Conservation (phyloP, 2,888 invertebrate genomes). For the Podotricha telesiphe region DNA sequence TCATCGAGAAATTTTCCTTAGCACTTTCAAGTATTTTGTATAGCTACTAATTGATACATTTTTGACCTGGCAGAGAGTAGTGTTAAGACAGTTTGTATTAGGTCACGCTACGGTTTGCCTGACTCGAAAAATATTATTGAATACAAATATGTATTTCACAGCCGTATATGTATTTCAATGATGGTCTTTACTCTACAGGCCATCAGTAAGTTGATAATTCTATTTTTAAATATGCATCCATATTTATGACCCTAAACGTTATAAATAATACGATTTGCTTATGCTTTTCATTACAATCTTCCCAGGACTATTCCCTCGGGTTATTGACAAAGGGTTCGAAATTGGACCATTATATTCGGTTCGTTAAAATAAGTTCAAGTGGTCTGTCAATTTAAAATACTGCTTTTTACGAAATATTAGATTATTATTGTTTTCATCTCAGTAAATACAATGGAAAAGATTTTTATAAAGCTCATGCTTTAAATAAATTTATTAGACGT, state of each 20-base stretch:
- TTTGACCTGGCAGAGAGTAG: too few species aligned
- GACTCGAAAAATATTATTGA: too few species aligned
- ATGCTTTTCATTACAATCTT: conserved; percentile 23
- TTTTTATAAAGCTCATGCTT: too few species aligned
- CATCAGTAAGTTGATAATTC: not conserved
- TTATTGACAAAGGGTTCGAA: conserved; percentile 48
- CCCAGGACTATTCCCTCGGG: conserved; percentile 23
- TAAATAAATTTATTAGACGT: too few species aligned
- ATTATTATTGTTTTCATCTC: conserved; percentile 27
- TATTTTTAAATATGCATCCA: not conserved
- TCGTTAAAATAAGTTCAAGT: conserved; percentile 48
- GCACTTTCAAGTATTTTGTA: conserved; percentile 6
- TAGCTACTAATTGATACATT: not conserved
- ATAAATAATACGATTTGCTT: conserved; percentile 1
- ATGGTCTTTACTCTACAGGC: not conserved
- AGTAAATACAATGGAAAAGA: not conserved
- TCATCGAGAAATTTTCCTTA: conserved; percentile 31
- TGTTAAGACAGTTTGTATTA: too few species aligned
- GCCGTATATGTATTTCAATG: too few species aligned
- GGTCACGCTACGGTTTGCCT: too few species aligned
- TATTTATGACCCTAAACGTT: not conserved
- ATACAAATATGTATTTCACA: too few species aligned
- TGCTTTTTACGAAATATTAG: conserved; percentile 35
- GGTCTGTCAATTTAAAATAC: conserved; percentile 41
- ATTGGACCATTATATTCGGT: conserved; percentile 58